A percentile compares a stretch with the other conserved stretches of the same genome.
phyloP scores from a whole-genome alignment of 2,797 vertebrate genomes.

The Enteromius radiatus region DNA sequence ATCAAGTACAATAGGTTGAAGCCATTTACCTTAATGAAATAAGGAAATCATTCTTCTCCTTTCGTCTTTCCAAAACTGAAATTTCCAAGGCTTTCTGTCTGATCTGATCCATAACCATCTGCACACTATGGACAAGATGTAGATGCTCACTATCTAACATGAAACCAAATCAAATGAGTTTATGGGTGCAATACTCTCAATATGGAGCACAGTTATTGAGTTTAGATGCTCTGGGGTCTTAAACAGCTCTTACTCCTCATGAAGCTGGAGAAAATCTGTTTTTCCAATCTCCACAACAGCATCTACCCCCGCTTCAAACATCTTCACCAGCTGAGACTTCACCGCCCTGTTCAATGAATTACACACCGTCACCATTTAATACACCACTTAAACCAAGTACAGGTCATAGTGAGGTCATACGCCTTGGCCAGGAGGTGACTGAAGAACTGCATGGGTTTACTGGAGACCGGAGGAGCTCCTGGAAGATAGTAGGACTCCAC shows the following conservation, averaged over 20 bases:
- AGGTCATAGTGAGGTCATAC: slow-evolving; percentile 6
- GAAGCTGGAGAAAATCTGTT: slow-evolving; percentile 9
- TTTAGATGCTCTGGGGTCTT: background rate
- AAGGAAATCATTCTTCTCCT: slow-evolving; percentile 35
- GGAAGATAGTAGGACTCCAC: slow-evolving; percentile 30
- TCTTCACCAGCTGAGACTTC: slow-evolving; percentile 10
- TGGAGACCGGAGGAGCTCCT: slow-evolving; percentile 28
- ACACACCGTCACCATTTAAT: background rate
- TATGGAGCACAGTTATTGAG: background rate
- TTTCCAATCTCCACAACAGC: slow-evolving; percentile 2
- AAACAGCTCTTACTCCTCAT: slow-evolving; percentile 31
- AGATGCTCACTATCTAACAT: background rate
- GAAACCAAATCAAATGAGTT: background rate
- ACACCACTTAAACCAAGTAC: background rate
- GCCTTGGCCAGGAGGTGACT: slow-evolving; percentile 40
- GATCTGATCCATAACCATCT: background rate
- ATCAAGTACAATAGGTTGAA: background rate
- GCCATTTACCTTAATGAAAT: slow-evolving; percentile 24
- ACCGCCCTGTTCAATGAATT: slow-evolving; percentile 25
- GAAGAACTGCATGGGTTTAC: slow-evolving; percentile 26
- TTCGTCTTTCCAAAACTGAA: slow-evolving; percentile 8
- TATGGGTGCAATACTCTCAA: background rate
- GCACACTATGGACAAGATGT: background rate
- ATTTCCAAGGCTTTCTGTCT: slow-evolving; percentile 19
- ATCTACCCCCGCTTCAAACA: background rate